A percentile compares a stretch with the other conserved stretches of the same genome.
Evolutionary conservation across 2,888 invertebrate genomes (phyloP).

Genomic region (Operophtera brumata): DNA sequence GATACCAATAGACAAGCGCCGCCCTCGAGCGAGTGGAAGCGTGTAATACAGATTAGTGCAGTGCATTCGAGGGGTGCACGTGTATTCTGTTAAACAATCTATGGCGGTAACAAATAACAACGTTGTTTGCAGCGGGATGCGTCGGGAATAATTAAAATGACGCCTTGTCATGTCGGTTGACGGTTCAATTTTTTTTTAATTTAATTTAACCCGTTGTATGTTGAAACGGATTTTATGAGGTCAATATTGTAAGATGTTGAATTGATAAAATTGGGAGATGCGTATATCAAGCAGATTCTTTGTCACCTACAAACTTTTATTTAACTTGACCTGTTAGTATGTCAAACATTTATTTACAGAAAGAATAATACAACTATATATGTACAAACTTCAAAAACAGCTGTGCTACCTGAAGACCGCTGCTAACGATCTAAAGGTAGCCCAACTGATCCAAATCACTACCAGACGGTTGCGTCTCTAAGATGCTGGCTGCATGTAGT

Average conservation of each 20-base stretch:
- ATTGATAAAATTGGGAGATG: not conserved
- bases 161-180: not conserved
- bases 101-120: constrained; percentile 2
- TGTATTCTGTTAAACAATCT: constrained; percentile 1
- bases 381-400: too few species aligned
- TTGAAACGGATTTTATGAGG: not conserved
- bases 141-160: constrained; percentile 11
- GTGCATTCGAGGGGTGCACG: constrained; percentile 27
- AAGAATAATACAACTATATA: too few species aligned
- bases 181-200: constrained; percentile 8
- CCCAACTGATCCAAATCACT: too few species aligned
- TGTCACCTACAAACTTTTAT: too few species aligned
- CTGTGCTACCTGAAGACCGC: too few species aligned
- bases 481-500: too few species aligned
- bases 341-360: too few species aligned
- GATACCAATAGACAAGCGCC: constrained; percentile 14
- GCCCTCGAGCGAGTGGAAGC: too few species aligned
- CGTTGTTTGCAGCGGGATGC: not conserved
- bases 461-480: too few species aligned
- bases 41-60: constrained; percentile 41
- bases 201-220: not conserved
- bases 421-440: too few species aligned
- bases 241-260: not conserved
- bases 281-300: too few species aligned
- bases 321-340: too few species aligned